phyloP scores from a whole-genome alignment of 2,113 vertebrate species.

The Phrynosoma platyrhinos region DNA sequence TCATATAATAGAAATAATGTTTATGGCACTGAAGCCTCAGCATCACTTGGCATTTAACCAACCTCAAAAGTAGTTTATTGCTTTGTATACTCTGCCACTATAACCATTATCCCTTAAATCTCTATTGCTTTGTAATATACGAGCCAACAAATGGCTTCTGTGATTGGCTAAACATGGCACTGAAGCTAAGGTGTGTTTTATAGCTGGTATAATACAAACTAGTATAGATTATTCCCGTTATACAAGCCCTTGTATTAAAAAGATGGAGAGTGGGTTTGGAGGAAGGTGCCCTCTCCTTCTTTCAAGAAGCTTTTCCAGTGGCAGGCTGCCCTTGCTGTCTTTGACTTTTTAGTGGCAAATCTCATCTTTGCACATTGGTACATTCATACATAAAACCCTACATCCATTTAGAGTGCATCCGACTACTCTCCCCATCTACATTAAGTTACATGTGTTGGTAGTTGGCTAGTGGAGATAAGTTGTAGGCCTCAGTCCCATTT shows the following conservation, averaged over 20 bases:
- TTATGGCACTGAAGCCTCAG: constrained; percentile 76
- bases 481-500: neutral
- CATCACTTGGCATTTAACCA: constrained; percentile 81
- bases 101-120: constrained; percentile 82
- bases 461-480: neutral
- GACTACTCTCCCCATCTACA: too few species aligned
- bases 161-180: constrained; percentile 68
- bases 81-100: constrained; percentile 69
- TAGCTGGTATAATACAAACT: constrained; percentile 62
- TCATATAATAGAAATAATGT: constrained; percentile 81
- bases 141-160: constrained; percentile 74
- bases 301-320: neutral
- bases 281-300: constrained; percentile 1
- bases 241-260: constrained; percentile 40
- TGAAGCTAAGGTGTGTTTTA: constrained; percentile 72
- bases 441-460: neutral
- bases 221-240: constrained; percentile 63
- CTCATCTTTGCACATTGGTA: fast-evolving
- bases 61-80: constrained; percentile 77
- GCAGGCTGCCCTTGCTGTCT: fast-evolving
- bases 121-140: constrained; percentile 78
- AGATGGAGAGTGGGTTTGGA: neutral
- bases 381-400: neutral
- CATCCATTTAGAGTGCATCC: neutral
- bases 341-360: fast-evolving